Conservation (phyloP, 1,140 invertebrate species). For the Maniola jurtina region DNA sequence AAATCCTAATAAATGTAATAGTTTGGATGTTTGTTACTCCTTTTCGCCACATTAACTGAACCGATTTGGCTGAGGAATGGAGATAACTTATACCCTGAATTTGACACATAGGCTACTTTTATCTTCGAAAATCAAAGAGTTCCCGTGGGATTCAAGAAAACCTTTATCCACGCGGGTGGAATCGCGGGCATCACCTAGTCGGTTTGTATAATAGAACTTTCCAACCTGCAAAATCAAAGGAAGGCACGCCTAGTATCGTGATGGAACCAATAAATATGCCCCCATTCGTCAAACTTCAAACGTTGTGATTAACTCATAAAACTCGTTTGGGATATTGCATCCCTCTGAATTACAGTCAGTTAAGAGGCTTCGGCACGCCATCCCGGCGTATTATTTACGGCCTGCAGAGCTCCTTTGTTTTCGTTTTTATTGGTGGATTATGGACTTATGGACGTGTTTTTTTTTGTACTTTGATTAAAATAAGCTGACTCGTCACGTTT, state of each 20-base stretch:
- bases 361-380: constrained; percentile 51
- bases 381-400: constrained; percentile 42
- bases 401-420: constrained; percentile 28
- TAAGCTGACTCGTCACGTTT: constrained; percentile 23
- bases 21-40: no score
- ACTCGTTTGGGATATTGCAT: constrained; percentile 45
- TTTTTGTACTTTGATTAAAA: constrained; percentile 24
- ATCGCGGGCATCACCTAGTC: no score
- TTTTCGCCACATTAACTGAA: no score
- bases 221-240: constrained; percentile 12
- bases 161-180: no score
- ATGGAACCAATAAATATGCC: constrained; percentile 58
- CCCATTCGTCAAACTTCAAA: constrained; percentile 70
- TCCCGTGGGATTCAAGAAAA: no score
- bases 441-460: constrained; percentile 15
- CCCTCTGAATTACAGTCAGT: constrained; percentile 39
- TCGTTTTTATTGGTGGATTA: constrained; percentile 28
- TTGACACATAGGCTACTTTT: no score
- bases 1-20: no score
- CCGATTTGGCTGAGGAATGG: no score
- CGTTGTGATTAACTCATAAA: constrained; percentile 69
- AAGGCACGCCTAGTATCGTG: constrained; percentile 46
- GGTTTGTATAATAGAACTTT: neutral
- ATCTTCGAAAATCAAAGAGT: no score
- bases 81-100: no score